phyloP scores from a whole-genome alignment of 1,140 invertebrate genomes.

The Penaeus chinensis region DNA sequence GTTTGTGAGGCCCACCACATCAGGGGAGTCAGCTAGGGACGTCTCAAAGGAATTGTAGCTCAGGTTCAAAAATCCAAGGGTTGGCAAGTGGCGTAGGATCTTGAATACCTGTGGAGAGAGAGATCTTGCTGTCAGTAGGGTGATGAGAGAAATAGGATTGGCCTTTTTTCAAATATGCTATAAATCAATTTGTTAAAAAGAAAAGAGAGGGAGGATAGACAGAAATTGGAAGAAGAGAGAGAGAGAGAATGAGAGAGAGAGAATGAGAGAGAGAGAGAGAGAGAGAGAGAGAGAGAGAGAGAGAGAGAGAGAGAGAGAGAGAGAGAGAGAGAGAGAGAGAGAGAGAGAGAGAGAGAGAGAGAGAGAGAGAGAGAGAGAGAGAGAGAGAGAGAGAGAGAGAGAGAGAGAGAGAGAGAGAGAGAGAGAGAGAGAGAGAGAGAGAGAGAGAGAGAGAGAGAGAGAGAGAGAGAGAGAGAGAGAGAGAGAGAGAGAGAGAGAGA shows the following conservation, averaged over 20 bases:
- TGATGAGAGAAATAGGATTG: background rate
- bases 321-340: too few relatives aligned
- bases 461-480: too few relatives aligned
- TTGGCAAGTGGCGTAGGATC: conserved; percentile 54
- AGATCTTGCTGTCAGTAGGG: background rate
- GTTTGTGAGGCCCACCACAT: conserved; percentile 45
- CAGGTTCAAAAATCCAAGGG: conserved; percentile 55
- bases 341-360: too few relatives aligned
- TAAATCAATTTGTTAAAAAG: too few relatives aligned
- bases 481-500: too few relatives aligned
- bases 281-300: too few relatives aligned
- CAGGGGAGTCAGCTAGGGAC: conserved; percentile 29
- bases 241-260: background rate
- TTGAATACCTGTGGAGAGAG: conserved; percentile 55
- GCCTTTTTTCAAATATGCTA: background rate
- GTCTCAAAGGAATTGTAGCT: conserved; percentile 61
- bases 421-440: too few relatives aligned
- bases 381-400: too few relatives aligned
- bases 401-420: too few relatives aligned
- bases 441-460: fast-evolving
- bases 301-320: too few relatives aligned
- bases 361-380: too few relatives aligned
- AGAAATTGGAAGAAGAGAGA: background rate
- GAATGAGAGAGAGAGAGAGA: too few relatives aligned
- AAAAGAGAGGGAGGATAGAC: background rate